phyloP scores from a whole-genome alignment of 2,113 vertebrate genomes.

The Lathamus discolor region DNA sequence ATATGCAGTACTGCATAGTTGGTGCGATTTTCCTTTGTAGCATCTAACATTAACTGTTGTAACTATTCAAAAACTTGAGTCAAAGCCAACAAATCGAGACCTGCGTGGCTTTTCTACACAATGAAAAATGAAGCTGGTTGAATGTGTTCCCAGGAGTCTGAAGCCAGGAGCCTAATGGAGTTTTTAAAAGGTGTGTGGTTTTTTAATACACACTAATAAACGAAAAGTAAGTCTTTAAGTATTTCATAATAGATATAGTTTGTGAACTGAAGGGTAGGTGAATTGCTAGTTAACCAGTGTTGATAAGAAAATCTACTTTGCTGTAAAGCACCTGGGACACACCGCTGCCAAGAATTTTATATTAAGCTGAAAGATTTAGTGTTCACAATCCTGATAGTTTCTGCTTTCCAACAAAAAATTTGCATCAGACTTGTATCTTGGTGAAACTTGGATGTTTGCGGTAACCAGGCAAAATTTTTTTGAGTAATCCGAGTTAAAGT shows the following conservation, averaged over 20 bases:
- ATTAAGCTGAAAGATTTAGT: neutral
- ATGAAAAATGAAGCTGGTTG: neutral
- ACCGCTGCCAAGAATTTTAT: neutral
- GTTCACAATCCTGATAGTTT: neutral
- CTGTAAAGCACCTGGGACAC: neutral
- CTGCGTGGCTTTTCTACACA: accelerated
- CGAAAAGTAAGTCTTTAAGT: neutral
- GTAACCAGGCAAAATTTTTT: neutral
- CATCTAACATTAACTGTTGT: neutral
- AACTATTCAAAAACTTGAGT: neutral
- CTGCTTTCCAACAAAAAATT: neutral
- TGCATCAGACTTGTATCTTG: neutral
- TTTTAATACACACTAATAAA: neutral
- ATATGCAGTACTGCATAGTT: neutral
- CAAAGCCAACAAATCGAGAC: neutral
- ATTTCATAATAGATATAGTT: neutral
- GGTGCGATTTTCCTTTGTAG: neutral
- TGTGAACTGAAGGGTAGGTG: neutral
- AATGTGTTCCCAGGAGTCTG: neutral
- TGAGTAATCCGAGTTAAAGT: neutral
- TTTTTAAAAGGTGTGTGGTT: neutral
- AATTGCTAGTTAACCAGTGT: neutral
- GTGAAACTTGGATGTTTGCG: neutral
- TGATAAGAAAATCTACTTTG: neutral
- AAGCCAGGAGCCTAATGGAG: neutral